Percentiles rank a stretch among this genome's conserved stretches.
phyloP scores from a whole-genome alignment of 2,797 vertebrate genomes.

The Urophycis tenuis region DNA sequence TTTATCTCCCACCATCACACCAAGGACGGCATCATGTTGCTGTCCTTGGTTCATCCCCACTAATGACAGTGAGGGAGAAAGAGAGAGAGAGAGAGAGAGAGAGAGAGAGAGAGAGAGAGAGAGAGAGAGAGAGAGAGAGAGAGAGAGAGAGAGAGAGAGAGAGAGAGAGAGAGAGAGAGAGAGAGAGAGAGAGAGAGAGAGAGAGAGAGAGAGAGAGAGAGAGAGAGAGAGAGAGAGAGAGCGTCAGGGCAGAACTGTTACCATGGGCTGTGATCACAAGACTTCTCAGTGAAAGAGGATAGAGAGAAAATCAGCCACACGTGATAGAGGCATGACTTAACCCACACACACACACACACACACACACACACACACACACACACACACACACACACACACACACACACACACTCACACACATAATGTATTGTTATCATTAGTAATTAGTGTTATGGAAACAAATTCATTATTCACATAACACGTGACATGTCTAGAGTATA shows the following conservation, averaged over 20 bases:
- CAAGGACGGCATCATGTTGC: no score
- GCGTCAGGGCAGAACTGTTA: conserved; percentile 11
- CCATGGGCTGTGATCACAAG: conserved; percentile 48
- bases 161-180: background rate
- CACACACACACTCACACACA: conserved; percentile 8
- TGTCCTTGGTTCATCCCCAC: conserved; percentile 29
- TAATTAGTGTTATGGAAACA: background rate
- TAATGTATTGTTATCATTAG: no score
- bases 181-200: background rate
- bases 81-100: background rate
- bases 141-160: background rate
- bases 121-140: conserved; percentile 2
- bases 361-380: conserved; percentile 2
- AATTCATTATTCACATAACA: background rate
- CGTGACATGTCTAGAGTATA: background rate
- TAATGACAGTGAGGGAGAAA: background rate
- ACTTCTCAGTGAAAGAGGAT: conserved; percentile 44
- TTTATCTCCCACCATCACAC: conserved; percentile 28
- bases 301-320: conserved; percentile 44
- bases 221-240: background rate
- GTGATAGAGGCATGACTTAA: conserved; percentile 46
- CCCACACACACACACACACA: conserved; percentile 6
- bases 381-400: background rate
- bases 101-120: background rate
- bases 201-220: background rate